Conservation (phyloP, 1,140 invertebrate genomes). For the Trigoniulus corallinus region DNA sequence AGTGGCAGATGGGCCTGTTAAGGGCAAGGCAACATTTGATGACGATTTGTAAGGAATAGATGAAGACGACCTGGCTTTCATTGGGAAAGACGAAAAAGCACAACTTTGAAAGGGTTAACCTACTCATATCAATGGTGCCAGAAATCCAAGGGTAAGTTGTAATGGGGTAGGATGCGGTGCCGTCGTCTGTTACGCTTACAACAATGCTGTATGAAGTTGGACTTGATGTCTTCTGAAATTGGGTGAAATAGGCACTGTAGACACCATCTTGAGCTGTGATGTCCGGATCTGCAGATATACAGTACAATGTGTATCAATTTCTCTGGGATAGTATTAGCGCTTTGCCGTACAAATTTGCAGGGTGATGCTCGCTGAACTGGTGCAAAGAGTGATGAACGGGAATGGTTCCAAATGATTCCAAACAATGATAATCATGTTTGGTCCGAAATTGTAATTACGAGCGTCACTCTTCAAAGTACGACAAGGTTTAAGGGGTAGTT, state of each 20-base stretch:
- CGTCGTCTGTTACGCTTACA: neutral
- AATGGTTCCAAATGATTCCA: too few species aligned
- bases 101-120: neutral
- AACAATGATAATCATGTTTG: too few species aligned
- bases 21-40: too few species aligned
- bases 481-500: constrained; percentile 22
- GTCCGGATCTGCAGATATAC: constrained; percentile 37
- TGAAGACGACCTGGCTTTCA: too few species aligned
- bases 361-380: constrained; percentile 6
- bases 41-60: too few species aligned
- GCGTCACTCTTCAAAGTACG: too few species aligned
- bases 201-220: neutral
- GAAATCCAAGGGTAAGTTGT: neutral
- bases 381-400: too few species aligned
- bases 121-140: neutral
- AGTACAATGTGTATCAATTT: constrained; percentile 2
- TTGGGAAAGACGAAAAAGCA: too few species aligned
- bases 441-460: too few species aligned
- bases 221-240: constrained; percentile 12
- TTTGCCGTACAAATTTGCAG: too few species aligned
- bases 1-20: too few species aligned
- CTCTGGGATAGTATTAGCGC: too few species aligned
- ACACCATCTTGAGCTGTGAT: constrained; percentile 43
- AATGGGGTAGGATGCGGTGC: neutral
- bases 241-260: constrained; percentile 41